These are phyloP conservation scores for Heliconius hewitsoni DNA, from an alignment of 1,140 invertebrate genomes.

Conservation along the genomic window DNA sequence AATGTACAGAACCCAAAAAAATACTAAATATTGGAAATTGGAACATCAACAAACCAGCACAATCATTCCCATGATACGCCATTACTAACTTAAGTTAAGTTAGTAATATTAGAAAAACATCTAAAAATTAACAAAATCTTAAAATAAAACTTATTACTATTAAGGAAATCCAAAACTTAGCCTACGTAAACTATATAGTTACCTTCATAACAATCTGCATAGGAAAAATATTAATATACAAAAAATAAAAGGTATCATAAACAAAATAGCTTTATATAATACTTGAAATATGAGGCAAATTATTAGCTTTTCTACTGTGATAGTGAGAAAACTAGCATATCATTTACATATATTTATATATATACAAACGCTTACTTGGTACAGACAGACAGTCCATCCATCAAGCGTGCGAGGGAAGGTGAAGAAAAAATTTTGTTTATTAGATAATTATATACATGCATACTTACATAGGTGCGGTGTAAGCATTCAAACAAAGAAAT, in stretches of 20 bases:
- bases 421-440: slow-evolving; percentile 38
- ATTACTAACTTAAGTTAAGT: not conserved
- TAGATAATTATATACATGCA: slow-evolving; percentile 40
- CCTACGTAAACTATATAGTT: not conserved
- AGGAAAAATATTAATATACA: not conserved
- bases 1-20: too few species aligned
- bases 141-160: not conserved
- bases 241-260: not conserved
- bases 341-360: not conserved
- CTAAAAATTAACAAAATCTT: not conserved
- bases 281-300: slow-evolving; percentile 1
- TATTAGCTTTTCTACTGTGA: not conserved
- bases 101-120: not conserved
- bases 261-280: slow-evolving; percentile 5
- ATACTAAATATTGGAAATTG: too few species aligned
- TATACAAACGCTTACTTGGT: slow-evolving; percentile 46
- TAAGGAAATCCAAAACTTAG: not conserved
- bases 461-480: slow-evolving; percentile 33
- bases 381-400: slow-evolving; percentile 48
- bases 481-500: slow-evolving; percentile 29
- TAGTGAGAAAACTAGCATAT: slow-evolving; percentile 1
- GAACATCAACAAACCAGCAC: not conserved
- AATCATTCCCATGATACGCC: not conserved
- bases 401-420: slow-evolving; percentile 44
- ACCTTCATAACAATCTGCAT: not conserved